Conservation (phyloP, 1,140 invertebrate species). For the Pantala flavescens region DNA sequence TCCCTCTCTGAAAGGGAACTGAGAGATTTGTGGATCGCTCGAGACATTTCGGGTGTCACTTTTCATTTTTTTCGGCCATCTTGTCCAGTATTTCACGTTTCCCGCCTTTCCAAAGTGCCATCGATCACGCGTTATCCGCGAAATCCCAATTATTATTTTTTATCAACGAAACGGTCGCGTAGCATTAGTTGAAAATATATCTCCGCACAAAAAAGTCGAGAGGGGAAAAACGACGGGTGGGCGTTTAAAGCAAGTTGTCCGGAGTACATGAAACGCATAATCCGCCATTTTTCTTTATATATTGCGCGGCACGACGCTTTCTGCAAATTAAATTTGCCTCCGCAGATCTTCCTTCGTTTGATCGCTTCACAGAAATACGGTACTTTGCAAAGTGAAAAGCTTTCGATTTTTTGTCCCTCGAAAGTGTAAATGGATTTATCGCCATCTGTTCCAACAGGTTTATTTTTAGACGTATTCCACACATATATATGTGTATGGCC, state of each 20-base stretch:
- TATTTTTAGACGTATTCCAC: too few species aligned
- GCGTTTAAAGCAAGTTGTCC: slow-evolving; percentile 1
- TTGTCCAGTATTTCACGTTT: neutral
- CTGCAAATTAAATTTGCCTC: neutral
- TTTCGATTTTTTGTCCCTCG: too few species aligned
- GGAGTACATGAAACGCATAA: neutral
- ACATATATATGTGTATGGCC: too few species aligned
- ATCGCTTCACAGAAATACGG: too few species aligned
- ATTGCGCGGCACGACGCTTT: neutral
- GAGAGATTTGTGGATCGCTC: neutral
- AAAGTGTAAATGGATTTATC: too few species aligned
- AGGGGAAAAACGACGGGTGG: neutral
- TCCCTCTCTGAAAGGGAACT: too few species aligned
- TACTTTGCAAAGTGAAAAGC: too few species aligned
- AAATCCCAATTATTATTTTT: neutral
- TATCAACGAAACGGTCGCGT: neutral
- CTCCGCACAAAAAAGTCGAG: neutral
- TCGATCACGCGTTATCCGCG: neutral
- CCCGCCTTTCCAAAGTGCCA: neutral
- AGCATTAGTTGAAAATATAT: neutral
- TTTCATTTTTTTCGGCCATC: neutral
- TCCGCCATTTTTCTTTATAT: neutral
- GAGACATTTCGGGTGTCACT: neutral
- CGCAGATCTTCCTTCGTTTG: too few species aligned
- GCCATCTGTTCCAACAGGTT: too few species aligned